phyloP scores from a whole-genome alignment of 1,140 invertebrate species.

The Formica selysi region DNA sequence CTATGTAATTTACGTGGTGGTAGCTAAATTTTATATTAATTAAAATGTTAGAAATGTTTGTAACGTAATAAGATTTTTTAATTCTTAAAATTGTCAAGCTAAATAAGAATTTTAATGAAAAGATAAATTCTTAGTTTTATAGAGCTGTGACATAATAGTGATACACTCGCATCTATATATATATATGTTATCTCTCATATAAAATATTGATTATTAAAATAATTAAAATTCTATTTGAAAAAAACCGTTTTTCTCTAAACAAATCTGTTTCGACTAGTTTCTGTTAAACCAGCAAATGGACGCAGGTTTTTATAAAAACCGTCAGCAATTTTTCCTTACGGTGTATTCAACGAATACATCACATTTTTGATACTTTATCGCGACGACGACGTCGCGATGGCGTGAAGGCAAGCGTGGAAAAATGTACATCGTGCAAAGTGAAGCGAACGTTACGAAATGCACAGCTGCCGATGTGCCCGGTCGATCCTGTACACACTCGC shows the following conservation, averaged over 20 bases:
- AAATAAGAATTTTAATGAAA: not conserved
- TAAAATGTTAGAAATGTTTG: not conserved
- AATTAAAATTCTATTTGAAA: not conserved
- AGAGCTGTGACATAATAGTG: not conserved
- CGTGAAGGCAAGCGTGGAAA: slow-evolving; percentile 33
- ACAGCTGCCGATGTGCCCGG: slow-evolving; percentile 44
- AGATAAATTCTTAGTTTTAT: not conserved
- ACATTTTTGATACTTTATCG: slow-evolving; percentile 41
- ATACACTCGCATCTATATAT: not conserved
- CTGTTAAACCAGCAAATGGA: not conserved
- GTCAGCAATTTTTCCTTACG: slow-evolving; percentile 6
- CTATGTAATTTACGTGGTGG: not conserved
- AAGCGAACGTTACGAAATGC: slow-evolving; percentile 43
- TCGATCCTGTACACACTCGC: slow-evolving; percentile 43
- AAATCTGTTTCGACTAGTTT: slow-evolving; percentile 28
- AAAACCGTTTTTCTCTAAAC: not conserved
- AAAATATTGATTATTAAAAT: slow-evolving; percentile 15
- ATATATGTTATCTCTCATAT: not conserved
- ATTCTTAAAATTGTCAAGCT: not conserved
- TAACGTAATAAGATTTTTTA: not conserved
- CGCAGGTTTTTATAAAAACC: slow-evolving; percentile 1
- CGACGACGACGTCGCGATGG: slow-evolving; percentile 14
- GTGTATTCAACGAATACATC: not conserved
- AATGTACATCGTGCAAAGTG: slow-evolving; percentile 44
- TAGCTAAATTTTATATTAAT: not conserved